phyloP scores from a whole-genome alignment of 2,113 vertebrate genomes.

The Dicerorhinus sumatrensis region DNA sequence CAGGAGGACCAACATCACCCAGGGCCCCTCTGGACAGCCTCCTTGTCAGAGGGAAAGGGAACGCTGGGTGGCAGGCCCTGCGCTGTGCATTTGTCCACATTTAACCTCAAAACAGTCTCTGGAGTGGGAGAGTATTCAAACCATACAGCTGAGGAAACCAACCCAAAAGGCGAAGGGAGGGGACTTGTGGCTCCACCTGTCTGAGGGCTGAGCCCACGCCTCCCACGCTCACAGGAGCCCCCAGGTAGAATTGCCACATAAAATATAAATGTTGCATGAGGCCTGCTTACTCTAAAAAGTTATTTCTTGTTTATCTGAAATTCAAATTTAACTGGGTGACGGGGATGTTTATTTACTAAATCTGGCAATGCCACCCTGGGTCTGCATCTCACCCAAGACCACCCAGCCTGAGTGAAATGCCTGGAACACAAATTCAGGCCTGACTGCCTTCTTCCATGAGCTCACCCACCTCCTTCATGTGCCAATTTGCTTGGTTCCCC shows the following conservation, averaged over 20 bases:
- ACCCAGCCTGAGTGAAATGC: not conserved
- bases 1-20: not conserved
- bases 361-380: not conserved
- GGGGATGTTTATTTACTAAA: not conserved
- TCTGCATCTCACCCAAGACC: not conserved
- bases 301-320: not conserved
- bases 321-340: not conserved
- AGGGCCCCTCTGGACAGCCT: not conserved
- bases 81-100: not conserved
- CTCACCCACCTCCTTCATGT: not conserved
- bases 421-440: not conserved
- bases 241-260: not conserved
- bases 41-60: not conserved
- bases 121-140: too few relatives aligned
- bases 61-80: not conserved
- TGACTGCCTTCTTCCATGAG: not conserved
- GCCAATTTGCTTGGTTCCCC: not conserved
- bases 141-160: accelerated
- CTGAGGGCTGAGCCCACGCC: too few relatives aligned
- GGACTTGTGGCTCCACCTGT: accelerated
- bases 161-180: not conserved
- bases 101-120: not conserved
- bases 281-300: not conserved
- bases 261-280: not conserved
- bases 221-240: not conserved